Conservation (phyloP, 2,113 vertebrate species). For the Nyctibius bracteatus region DNA sequence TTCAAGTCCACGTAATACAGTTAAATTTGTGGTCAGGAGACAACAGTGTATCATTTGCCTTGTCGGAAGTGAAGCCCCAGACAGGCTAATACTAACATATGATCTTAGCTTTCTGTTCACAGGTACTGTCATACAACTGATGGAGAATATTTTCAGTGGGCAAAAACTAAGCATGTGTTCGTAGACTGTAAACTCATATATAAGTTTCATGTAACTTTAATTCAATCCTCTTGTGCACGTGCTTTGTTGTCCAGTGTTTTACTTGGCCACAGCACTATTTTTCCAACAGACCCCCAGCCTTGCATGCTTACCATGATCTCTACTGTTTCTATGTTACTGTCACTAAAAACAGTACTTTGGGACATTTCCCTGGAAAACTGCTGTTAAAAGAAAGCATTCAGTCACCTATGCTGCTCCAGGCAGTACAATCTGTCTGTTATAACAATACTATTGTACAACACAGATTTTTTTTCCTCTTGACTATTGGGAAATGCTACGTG, state of each 20-base stretch:
- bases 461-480: background rate
- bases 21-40: background rate
- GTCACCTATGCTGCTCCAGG: background rate
- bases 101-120: background rate
- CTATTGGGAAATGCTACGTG: background rate
- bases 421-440: background rate
- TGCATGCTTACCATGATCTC: background rate
- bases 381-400: background rate
- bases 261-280: background rate
- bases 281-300: background rate
- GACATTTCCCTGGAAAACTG: background rate
- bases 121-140: background rate
- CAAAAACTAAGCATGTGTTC: background rate
- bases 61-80: background rate
- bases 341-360: background rate
- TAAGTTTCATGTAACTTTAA: background rate
- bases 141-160: background rate
- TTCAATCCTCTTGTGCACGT: background rate
- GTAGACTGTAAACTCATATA: background rate
- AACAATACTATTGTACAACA: background rate
- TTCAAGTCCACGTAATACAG: background rate
- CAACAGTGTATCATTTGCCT: background rate
- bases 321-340: background rate
- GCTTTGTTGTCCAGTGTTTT: background rate
- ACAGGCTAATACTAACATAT: background rate